Evolutionary conservation across 2,797 vertebrate species (phyloP).

Genomic region (Glossophaga mutica): DNA sequence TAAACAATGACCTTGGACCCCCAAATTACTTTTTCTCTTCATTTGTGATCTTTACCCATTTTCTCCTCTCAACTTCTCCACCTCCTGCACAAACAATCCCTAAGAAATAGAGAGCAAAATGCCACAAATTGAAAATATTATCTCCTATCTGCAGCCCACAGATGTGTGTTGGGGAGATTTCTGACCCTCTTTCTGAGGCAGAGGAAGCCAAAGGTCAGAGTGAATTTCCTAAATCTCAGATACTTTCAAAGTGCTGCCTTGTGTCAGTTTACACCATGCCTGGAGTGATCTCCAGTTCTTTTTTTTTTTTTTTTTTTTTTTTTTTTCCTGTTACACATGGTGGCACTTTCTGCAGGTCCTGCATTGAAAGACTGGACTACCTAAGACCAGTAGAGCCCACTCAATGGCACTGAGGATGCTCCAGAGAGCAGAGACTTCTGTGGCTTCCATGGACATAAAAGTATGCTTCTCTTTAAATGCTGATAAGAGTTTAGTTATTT

Average conservation of each 20-base stretch:
- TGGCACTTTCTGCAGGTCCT: background rate
- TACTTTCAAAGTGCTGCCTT: background rate
- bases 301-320: too few relatives aligned
- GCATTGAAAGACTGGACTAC: background rate
- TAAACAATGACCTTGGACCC: background rate
- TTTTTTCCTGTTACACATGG: accelerated
- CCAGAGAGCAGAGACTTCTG: background rate
- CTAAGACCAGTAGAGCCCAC: background rate
- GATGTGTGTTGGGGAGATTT: background rate
- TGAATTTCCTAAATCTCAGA: conserved; percentile 47
- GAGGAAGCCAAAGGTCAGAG: conserved; percentile 21
- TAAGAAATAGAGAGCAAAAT: background rate
- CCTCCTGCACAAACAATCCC: background rate
- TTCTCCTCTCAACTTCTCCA: background rate
- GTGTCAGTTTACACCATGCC: background rate
- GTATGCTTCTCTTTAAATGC: background rate
- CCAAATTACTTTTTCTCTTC: background rate
- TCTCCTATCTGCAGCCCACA: background rate
- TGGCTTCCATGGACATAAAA: background rate
- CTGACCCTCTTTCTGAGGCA: background rate
- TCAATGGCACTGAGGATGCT: background rate
- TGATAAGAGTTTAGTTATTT: background rate
- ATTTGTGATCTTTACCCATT: background rate
- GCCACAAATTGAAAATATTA: background rate
- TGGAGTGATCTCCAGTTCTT: background rate